Percentiles rank a stretch among this genome's conserved stretches.
These are phyloP conservation scores for Cataglyphis altisquamis DNA, from an alignment of 2,888 invertebrate genomes.

Conservation along the genomic window DNA sequence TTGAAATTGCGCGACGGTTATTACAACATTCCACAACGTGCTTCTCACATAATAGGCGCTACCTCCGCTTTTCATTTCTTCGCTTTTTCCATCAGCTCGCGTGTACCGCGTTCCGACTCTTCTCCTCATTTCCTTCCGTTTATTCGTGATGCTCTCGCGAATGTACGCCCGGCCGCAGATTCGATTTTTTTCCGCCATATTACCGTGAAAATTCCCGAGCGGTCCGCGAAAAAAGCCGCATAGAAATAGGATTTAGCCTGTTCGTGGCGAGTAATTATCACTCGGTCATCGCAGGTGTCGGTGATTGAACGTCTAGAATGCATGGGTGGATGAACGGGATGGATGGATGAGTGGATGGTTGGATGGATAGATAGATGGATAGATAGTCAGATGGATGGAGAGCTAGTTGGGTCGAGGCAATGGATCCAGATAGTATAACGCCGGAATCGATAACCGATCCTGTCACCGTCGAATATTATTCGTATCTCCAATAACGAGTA, in stretches of 20 bases:
- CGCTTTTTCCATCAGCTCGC: slow-evolving; percentile 23
- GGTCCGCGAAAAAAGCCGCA: slow-evolving; percentile 65
- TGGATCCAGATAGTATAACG: slow-evolving; percentile 10
- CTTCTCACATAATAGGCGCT: slow-evolving; percentile 62
- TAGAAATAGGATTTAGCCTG: slow-evolving; percentile 80
- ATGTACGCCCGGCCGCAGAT: slow-evolving; percentile 52
- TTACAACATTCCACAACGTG: slow-evolving; percentile 74
- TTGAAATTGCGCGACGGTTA: slow-evolving; percentile 67
- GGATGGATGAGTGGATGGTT: neutral
- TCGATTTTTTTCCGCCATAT: slow-evolving; percentile 69
- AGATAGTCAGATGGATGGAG: neutral
- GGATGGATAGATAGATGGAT: slow-evolving; percentile 13
- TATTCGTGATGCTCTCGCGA: slow-evolving; percentile 12
- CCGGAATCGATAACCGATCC: slow-evolving; percentile 26
- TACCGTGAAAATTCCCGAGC: slow-evolving; percentile 62
- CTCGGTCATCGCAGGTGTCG: slow-evolving; percentile 62
- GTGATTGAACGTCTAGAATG: slow-evolving; percentile 53
- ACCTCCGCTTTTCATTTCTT: slow-evolving; percentile 29
- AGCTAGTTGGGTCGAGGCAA: slow-evolving; percentile 26
- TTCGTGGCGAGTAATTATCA: slow-evolving; percentile 80
- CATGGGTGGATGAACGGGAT: slow-evolving; percentile 20
- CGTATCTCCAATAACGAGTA: slow-evolving; percentile 14
- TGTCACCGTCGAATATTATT: slow-evolving; percentile 22
- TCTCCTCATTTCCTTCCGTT: slow-evolving; percentile 1
- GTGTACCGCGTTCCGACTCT: neutral